Percentiles rank a stretch among this genome's conserved stretches.
Evolutionary conservation across 2,113 vertebrate genomes (phyloP).

Genomic region (Agapornis roseicollis): DNA sequence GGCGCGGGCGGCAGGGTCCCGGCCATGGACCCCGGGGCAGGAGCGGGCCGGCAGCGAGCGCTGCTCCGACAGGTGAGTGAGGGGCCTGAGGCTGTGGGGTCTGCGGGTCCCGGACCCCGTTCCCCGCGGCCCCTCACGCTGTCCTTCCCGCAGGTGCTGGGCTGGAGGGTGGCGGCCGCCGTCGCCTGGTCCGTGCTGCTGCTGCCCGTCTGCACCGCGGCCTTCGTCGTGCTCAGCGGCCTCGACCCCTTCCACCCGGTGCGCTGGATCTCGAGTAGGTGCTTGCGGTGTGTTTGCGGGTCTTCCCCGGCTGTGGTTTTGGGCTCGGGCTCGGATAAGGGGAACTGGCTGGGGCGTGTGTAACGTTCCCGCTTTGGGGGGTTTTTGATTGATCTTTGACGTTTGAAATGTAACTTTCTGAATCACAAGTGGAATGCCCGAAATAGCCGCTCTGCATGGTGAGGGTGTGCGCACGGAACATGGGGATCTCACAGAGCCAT

Average conservation of each 20-base stretch:
- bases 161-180: constrained; percentile 86
- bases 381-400: not conserved
- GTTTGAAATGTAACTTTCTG: not conserved
- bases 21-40: not conserved
- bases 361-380: accelerated
- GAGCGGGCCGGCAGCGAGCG: not conserved
- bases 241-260: constrained; percentile 84
- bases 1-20: not conserved
- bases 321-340: not conserved
- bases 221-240: constrained; percentile 82
- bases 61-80: constrained; percentile 26
- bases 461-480: not conserved
- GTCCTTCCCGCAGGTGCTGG: constrained; percentile 79
- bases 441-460: accelerated
- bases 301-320: no score
- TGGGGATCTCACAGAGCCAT: not conserved
- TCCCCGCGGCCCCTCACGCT: not conserved
- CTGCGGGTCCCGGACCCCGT: no score
- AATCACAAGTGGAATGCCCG: not conserved
- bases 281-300: not conserved
- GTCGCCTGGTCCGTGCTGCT: constrained; percentile 87
- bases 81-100: not conserved
- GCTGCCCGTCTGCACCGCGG: constrained; percentile 79
- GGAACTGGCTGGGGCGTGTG: accelerated
- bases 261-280: constrained; percentile 85